Percentiles rank a stretch among this genome's conserved stretches.
These are phyloP conservation scores for Bimastos eiseni DNA, from an alignment of 2,888 invertebrate species.

Conservation along the genomic window DNA sequence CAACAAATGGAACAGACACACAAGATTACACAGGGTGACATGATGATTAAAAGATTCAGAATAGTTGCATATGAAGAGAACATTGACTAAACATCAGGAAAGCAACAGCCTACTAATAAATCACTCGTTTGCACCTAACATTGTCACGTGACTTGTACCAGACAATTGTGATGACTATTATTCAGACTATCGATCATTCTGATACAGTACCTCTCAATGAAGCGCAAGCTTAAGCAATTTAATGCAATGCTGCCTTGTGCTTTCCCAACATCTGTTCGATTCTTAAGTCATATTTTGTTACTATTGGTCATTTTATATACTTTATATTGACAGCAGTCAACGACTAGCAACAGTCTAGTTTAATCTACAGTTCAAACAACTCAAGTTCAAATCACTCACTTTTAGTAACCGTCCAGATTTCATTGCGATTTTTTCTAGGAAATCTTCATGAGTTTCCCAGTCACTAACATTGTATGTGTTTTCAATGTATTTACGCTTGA, in stretches of 20 bases:
- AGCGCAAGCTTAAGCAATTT: background rate
- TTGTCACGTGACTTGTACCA: background rate
- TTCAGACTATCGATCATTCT: background rate
- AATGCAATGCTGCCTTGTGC: background rate
- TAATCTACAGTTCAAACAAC: background rate
- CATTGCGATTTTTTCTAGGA: slow-evolving; percentile 85
- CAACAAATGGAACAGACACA: background rate
- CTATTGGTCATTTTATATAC: background rate
- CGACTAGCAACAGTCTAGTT: background rate
- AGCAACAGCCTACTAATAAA: background rate
- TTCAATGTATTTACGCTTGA: slow-evolving; percentile 82
- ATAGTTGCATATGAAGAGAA: too few species aligned
- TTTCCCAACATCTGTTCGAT: background rate
- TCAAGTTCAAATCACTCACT: slow-evolving; percentile 49
- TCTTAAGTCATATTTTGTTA: background rate
- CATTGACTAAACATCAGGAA: background rate
- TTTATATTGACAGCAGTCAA: background rate
- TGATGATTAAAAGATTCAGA: too few species aligned
- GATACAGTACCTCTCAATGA: background rate
- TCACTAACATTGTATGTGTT: slow-evolving; percentile 80
- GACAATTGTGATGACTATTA: background rate
- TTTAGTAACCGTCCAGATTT: slow-evolving; percentile 87
- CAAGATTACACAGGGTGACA: too few species aligned
- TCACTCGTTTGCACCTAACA: background rate
- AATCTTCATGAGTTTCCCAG: slow-evolving; percentile 82